A percentile compares a stretch with the other conserved stretches of the same genome.
These are phyloP conservation scores for Eufriesea mexicana DNA, from an alignment of 1,140 invertebrate species.

Conservation along the genomic window DNA sequence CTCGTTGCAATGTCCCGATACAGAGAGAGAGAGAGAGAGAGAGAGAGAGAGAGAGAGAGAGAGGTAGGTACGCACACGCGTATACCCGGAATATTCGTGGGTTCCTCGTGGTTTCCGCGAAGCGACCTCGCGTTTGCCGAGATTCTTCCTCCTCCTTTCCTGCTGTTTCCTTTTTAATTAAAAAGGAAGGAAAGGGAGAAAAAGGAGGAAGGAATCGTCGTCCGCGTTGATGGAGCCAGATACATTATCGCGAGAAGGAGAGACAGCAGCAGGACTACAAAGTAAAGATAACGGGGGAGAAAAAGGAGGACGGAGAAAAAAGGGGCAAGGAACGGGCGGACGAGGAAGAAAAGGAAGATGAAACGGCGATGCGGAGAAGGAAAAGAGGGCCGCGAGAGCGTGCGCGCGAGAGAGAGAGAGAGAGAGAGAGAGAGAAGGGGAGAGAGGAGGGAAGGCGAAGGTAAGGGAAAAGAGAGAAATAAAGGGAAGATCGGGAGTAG, in stretches of 20 bases:
- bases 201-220: neutral
- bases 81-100: too few species aligned
- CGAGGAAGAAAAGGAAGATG: conserved; percentile 12
- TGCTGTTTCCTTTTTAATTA: neutral
- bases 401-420: conserved; percentile 5
- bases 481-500: conserved; percentile 60
- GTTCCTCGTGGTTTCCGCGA: neutral
- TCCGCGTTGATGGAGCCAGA: conserved; percentile 35
- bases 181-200: neutral
- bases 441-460: neutral
- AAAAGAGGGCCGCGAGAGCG: conserved; percentile 24
- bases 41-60: too few species aligned
- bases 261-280: conserved; percentile 21
- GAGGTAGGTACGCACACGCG: neutral
- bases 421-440: neutral
- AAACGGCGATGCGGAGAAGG: conserved; percentile 17
- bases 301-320: conserved; percentile 7
- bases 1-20: too few species aligned
- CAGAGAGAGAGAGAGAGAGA: too few species aligned
- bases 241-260: conserved; percentile 46
- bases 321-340: conserved; percentile 40
- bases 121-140: neutral
- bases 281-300: conserved; percentile 15
- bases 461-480: conserved; percentile 12
- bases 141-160: too few species aligned